Percentiles rank a stretch among this genome's conserved stretches.
Conservation (phyloP, 1,140 invertebrate species). For the Oreohelix idahoensis region DNA sequence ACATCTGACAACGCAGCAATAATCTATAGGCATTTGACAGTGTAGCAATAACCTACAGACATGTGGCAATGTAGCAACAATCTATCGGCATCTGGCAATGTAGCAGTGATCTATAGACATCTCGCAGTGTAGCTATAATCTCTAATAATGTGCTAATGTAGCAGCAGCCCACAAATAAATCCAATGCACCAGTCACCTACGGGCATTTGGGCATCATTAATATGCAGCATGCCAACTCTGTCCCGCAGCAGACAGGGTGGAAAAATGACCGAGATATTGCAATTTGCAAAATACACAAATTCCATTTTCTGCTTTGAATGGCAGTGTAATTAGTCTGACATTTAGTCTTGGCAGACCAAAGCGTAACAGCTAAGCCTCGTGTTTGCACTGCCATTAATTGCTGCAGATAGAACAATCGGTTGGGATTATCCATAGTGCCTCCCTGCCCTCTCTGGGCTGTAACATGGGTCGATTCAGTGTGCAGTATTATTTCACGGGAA, state of each 20-base stretch:
- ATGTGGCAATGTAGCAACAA: too few relatives aligned
- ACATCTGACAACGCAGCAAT: too few relatives aligned
- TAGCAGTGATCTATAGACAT: too few relatives aligned
- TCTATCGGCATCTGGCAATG: too few relatives aligned
- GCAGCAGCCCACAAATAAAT: too few relatives aligned
- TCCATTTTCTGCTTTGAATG: slow-evolving; percentile 27
- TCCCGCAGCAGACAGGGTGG: background rate
- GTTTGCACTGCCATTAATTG: slow-evolving; percentile 31
- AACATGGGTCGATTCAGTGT: background rate
- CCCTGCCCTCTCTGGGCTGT: background rate
- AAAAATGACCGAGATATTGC: background rate
- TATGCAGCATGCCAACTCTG: background rate
- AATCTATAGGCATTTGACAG: too few relatives aligned
- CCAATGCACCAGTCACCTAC: background rate
- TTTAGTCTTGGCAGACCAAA: slow-evolving; percentile 6
- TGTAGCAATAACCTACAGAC: too few relatives aligned
- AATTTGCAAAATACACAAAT: slow-evolving; percentile 30
- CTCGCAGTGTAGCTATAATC: too few relatives aligned
- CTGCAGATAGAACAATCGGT: background rate
- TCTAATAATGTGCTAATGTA: too few relatives aligned
- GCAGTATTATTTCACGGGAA: too few relatives aligned
- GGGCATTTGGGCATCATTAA: background rate
- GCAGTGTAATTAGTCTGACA: slow-evolving; percentile 19
- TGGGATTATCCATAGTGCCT: background rate
- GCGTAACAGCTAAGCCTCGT: background rate